Evolutionary conservation across 2,113 vertebrate genomes (phyloP).

Genomic region (Ictidomys tridecemlineatus): DNA sequence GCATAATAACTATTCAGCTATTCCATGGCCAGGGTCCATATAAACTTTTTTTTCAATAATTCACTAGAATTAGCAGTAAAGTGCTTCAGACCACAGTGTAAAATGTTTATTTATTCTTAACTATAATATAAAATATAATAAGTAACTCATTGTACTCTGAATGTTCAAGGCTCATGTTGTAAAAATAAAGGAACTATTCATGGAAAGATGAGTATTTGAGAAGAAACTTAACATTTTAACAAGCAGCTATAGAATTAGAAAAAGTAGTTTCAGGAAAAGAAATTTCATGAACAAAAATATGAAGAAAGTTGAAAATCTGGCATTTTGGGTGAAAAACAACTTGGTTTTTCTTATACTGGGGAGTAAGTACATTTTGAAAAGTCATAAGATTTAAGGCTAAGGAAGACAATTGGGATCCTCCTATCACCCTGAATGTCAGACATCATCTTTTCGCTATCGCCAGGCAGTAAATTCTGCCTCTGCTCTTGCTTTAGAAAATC

Average conservation of each 20-base stretch:
- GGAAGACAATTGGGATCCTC: background rate
- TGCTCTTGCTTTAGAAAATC: slow-evolving; percentile 11
- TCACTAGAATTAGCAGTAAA: background rate
- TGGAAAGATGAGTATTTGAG: background rate
- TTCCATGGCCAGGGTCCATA: background rate
- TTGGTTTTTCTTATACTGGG: slow-evolving; percentile 3
- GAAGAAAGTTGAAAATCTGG: background rate
- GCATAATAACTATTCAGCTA: background rate
- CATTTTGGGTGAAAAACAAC: slow-evolving; percentile 5
- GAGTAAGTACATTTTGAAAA: background rate
- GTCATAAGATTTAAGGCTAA: slow-evolving; percentile 14
- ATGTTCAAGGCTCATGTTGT: background rate
- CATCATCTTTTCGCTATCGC: background rate
- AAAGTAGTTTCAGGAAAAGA: slow-evolving; percentile 16
- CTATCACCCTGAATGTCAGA: slow-evolving; percentile 53
- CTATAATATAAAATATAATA: background rate
- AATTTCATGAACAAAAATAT: background rate
- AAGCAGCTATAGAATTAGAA: background rate
- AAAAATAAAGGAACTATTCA: background rate
- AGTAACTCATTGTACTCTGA: background rate
- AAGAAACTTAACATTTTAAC: background rate
- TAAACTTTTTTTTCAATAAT: background rate
- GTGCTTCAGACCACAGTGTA: background rate
- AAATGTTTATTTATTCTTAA: slow-evolving; percentile 30
- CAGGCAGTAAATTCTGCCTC: slow-evolving; percentile 22